phyloP scores from a whole-genome alignment of 2,113 vertebrate species.

The Arizona elegans region DNA sequence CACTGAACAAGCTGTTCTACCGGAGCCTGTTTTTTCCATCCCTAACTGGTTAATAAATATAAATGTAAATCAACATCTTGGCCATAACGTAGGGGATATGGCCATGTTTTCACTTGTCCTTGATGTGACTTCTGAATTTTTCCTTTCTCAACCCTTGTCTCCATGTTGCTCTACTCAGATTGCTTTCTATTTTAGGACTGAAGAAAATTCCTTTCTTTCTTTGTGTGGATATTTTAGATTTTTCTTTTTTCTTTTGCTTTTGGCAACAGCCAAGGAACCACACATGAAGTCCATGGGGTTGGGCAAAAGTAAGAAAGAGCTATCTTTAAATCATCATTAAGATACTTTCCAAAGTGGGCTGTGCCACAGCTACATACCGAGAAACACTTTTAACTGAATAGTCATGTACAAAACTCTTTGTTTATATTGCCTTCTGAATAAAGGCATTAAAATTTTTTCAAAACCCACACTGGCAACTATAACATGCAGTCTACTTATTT shows the following conservation, averaged over 20 bases:
- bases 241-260: accelerated
- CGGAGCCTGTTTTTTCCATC: not conserved
- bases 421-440: constrained; percentile 43
- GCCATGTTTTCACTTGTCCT: not conserved
- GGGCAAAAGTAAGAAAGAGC: not conserved
- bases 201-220: accelerated
- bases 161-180: not conserved
- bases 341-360: constrained; percentile 19
- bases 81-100: not conserved
- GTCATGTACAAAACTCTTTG: constrained; percentile 20
- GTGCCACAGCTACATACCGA: not conserved
- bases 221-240: not conserved
- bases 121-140: not conserved
- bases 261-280: accelerated
- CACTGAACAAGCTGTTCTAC: not conserved
- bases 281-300: not conserved
- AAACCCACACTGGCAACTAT: constrained; percentile 40
- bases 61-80: constrained; percentile 9
- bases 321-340: not conserved
- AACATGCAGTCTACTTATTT: constrained; percentile 38
- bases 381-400: not conserved
- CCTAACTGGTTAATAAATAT: constrained; percentile 14
- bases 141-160: not conserved
- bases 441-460: constrained; percentile 41
- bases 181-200: not conserved